phyloP scores from a whole-genome alignment of 1,140 invertebrate genomes.

The Dendroctonus ponderosae region DNA sequence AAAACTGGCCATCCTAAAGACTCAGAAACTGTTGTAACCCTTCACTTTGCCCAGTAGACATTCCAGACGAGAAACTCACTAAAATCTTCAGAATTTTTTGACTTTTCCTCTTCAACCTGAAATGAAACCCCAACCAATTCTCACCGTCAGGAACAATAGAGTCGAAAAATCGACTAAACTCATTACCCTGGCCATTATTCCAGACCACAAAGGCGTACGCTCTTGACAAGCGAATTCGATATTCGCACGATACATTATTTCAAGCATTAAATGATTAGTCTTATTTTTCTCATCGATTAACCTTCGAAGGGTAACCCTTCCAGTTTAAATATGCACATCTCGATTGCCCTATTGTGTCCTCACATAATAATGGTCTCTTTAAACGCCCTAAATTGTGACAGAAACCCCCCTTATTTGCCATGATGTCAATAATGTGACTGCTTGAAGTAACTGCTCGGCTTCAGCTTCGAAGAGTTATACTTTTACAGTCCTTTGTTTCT shows the following conservation, averaged over 20 bases:
- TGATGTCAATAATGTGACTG: slow-evolving; percentile 21
- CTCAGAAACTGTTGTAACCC: too few relatives aligned
- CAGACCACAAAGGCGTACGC: too few relatives aligned
- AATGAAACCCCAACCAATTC: too few relatives aligned
- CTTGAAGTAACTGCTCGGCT: slow-evolving; percentile 4
- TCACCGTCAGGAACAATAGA: too few relatives aligned
- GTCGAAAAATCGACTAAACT: too few relatives aligned
- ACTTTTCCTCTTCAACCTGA: too few relatives aligned
- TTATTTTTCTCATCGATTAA: slow-evolving; percentile 31
- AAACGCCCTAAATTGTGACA: slow-evolving; percentile 25
- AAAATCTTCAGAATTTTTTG: too few relatives aligned
- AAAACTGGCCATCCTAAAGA: too few relatives aligned
- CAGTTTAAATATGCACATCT: slow-evolving; percentile 31
- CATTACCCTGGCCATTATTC: too few relatives aligned
- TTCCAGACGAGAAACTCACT: too few relatives aligned
- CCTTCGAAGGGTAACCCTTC: slow-evolving; percentile 23
- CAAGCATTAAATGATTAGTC: slow-evolving; percentile 25
- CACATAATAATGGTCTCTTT: slow-evolving; percentile 27
- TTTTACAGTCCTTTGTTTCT: slow-evolving; percentile 23
- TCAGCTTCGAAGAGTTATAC: slow-evolving; percentile 10
- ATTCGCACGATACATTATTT: slow-evolving; percentile 5
- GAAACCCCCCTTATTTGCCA: slow-evolving; percentile 12
- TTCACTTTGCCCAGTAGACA: too few relatives aligned
- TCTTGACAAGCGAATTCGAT: too few relatives aligned
- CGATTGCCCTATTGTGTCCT: slow-evolving; percentile 27